Evolutionary conservation across 2,888 invertebrate species (phyloP), one percentile per base, ranked within the genome.

Genomic region (Argyresthia albistria): DNA sequence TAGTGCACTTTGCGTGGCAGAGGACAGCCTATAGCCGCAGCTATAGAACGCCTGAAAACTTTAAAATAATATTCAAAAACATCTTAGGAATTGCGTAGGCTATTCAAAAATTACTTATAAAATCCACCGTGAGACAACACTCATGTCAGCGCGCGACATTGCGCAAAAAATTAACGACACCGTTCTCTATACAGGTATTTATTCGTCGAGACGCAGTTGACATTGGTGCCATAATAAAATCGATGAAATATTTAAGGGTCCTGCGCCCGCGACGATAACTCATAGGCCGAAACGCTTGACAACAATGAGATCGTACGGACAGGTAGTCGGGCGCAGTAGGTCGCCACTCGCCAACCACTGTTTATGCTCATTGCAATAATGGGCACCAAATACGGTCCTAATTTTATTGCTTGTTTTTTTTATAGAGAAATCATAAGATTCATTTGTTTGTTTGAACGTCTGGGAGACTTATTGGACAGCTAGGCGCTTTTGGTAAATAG

Each of bases 161-260:
- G 69, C 70, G 70, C 71, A 76, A 80, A 73, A 68, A 60, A 70
- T 69, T 67, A 68, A 72, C 69, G 73, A 71, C 70, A 58, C 70
- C 68, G 67, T 82, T 25, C 6, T 25, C 2, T 25, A 4, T 25
- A 25, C 6, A 25, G 25, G 25, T 25, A 25, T 25, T 25, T 25
- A 25, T 25, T 25, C 72, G 80, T 68, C 82, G 80, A 79, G 84
- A 84, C 84, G 67, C 66, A 73, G 80, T 80, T 84, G 86, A 86
- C 87, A 86, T 77, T 66, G 86, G 87, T 82, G 87, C 86, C 86
- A 80, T 74, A 84, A 87, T 87, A 87, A 87, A 87, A 84, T 86
- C 82, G 80, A 84, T 87, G 86, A 87, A 81, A 82, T 86, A 87
- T 87, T 77, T 74, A 70, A 73, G 76, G 80, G 80, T 70, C 74